Evolutionary conservation across 2,888 invertebrate genomes (phyloP), one percentile per base, ranked within the genome.

Genomic region (Sepioteuthis lessoniana): DNA sequence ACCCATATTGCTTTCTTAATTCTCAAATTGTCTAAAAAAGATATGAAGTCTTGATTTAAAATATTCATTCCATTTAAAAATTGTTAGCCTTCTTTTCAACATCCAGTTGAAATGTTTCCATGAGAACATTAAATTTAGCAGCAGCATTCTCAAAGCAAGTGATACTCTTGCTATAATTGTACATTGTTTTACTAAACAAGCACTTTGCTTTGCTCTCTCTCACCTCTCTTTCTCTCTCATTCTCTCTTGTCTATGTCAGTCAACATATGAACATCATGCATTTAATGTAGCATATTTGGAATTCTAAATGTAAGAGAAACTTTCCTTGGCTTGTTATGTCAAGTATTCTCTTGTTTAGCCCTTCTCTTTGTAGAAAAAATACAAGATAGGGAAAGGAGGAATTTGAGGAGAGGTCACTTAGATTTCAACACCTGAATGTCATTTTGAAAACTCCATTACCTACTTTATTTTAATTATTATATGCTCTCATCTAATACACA

Each of bases 261-360:
- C 76, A 76, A 76, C 76, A 76, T 16, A 76, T 76, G 76, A 76
- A 76, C 76, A 76, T n/a, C 76, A 76, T 76, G 76, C 76, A 76
- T 76, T 76, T 76, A 76, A 76, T 76, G 76, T 76, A 76, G 76
- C 76, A 76, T 76, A 76, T 76, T 76, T 76, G 76, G 76, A 76
- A 76, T 76, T 76, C 76, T 76, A 76, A 76, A 76, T n/a, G 76
- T 76, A 76, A 76, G 76, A 76, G 76, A 76, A 76, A n/a, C n/a
- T 76, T 76, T n/a, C n/a, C 13, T n/a, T 76, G n/a, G 76, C n/a
- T 76, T 76, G 76, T 76, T 76, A 76, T 76, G 76, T 35, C 76
- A 35, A 76, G n/a, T 76, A 76, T 76, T 76, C 76, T 76, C 35
- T n/a, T 35, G 76, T n/a, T n/a, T 13, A 76, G n/a, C 76, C 16